Base-by-base conservation (phyloP, 2,113 vertebrate genomes). In the Caretta caretta region DNA sequence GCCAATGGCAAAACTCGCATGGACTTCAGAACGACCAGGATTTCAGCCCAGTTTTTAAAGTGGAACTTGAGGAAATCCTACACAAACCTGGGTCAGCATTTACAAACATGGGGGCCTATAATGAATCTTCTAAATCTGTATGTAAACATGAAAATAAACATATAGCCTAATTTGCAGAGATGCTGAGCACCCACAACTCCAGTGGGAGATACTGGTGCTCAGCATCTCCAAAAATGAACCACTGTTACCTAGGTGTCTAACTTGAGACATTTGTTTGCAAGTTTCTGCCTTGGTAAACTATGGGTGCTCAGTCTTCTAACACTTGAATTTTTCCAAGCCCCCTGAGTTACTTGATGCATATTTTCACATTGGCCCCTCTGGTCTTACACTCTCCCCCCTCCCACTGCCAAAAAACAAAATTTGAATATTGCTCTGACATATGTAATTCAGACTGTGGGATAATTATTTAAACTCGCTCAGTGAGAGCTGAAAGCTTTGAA, bases 401-500 rank as follows among this genome's bases (percentile, higher is more conserved):
- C 82, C 53, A 7, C 53, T 19, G 20, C 20, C 53, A 54, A 76
- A 59, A 59, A 78, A 27, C 25, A 56, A 90, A 50, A 59, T 9
- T 17, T 82, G 76, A 48, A 5, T 72, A 80, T 90, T 95, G 89
- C 90, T 59, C 29, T 59, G 96, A 96, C 72, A 81, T 8, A 27
- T 29, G 27, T 3, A 13, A 92, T 65, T 83, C 90, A 96, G 86
- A 88, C 31, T 8, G 27, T 62, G 93, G 86, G 38, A 19, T 1
- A 72, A 87, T 91, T 83, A 59, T 57, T 90, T 94, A 65, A 93
- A 90, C 83, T 91, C 92, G 6, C 51, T 80, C 80, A 5, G 13
- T 20, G 80, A 75, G 53, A 80, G 4, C 76, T 69, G 83, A 87
- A 53, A 92, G 87, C 90, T 93, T 95, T 92, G 93, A 95, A 95